These are phyloP conservation scores for Nilaparvata lugens DNA, from an alignment of 1,140 invertebrate species.

Conservation along the genomic window DNA sequence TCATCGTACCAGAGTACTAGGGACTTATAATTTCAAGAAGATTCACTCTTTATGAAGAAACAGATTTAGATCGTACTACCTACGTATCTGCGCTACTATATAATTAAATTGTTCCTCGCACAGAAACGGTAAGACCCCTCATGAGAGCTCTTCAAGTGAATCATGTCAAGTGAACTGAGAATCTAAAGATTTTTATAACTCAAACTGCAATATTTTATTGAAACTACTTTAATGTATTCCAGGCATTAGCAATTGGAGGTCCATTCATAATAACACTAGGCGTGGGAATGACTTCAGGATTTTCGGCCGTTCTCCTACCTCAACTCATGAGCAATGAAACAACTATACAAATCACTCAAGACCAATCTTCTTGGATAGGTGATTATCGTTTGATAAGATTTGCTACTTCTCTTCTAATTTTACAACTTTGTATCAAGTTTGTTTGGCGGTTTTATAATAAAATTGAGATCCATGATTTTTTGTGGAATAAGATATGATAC, in stretches of 20 bases:
- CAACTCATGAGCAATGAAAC: constrained; percentile 40
- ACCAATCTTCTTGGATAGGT: constrained; percentile 53
- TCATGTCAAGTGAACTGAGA: no score
- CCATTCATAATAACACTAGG: constrained; percentile 44
- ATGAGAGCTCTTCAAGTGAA: no score
- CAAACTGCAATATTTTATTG: no score
- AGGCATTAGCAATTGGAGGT: constrained; percentile 41
- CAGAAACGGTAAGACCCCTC: no score
- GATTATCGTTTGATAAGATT: constrained; percentile 13
- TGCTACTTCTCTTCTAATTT: not conserved
- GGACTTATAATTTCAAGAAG: no score
- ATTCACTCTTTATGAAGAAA: no score
- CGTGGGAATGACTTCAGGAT: constrained; percentile 47
- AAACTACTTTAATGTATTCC: no score
- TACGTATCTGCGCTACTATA: no score
- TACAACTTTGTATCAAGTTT: not conserved
- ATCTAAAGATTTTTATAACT: no score
- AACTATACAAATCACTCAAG: constrained; percentile 36
- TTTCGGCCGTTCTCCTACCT: constrained; percentile 51
- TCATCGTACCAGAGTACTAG: no score
- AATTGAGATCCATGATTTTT: not conserved
- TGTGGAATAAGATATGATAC: not conserved
- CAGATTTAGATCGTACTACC: no score
- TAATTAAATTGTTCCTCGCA: no score
- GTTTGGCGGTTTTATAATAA: not conserved